Base-by-base conservation (phyloP, 2,888 invertebrate genomes). In the Spodoptera picta region DNA sequence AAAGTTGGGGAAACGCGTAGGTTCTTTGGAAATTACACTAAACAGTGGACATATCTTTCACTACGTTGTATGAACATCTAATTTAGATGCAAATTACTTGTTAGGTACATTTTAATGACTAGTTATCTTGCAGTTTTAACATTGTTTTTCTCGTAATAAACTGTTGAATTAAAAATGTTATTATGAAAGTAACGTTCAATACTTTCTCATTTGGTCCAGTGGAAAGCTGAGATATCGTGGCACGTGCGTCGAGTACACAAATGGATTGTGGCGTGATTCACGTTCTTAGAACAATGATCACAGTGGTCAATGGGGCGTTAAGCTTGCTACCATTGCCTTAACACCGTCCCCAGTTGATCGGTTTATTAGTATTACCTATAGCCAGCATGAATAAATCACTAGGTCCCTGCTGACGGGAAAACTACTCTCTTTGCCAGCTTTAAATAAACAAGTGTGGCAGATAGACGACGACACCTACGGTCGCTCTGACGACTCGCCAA, bases 351-450 rank as follows among this genome's bases (percentile, higher is more conserved):
- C 56, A 49, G 51, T 68, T 57, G 65, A 73, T 70, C 60, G 52
- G 46, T 84, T 84, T 82, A 85, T 92, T 90, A 90, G 79, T 82
- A 90, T 90, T 86, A 84, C 69, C 43, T 64, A 65, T 71, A 81
- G 86, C 81, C 79, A 83, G 77, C 70, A 71, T 82, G 83, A 83
- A 91, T 91, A 85, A 87, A 90, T 90, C 85, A 90, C 77, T 69
- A 66, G 77, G 83, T 85, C 87, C 87, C 85, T 79, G 80, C 80
- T 87, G 89, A 86, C 87, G 80, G 83, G 83, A 82, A 86, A 84
- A 85, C 83, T 79, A 77, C 75, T 80, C 79, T 81, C 75, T 78
- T 76, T 87, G 87, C 88, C 88, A 87, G 86, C 82, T 83, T 87
- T 36, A 36, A 36, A 87, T 87, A 89, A 90, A 87, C 87, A 83